A percentile compares a stretch with the other conserved stretches of the same genome.
phyloP scores from a whole-genome alignment of 2,797 vertebrate genomes.

The Pyrocephalus nanus region DNA sequence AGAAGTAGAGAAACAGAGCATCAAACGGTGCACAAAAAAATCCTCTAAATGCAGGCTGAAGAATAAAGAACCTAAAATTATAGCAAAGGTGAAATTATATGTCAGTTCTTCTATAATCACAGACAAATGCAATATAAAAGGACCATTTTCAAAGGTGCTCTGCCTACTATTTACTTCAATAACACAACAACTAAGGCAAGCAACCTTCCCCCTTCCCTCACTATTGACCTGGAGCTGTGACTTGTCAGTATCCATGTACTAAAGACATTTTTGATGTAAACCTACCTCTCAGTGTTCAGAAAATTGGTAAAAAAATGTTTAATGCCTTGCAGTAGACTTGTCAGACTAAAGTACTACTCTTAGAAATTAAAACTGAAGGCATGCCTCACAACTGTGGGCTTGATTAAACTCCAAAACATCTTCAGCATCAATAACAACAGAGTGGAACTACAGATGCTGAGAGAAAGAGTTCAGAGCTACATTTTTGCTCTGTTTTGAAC shows the following conservation, averaged over 20 bases:
- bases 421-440: not conserved
- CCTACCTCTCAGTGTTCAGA: not conserved
- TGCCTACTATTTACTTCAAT: not conserved
- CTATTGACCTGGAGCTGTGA: not conserved
- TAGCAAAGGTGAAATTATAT: not conserved
- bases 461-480: not conserved
- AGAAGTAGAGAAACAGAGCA: not conserved
- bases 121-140: not conserved
- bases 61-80: not conserved
- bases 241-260: not conserved
- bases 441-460: not conserved
- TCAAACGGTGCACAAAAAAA: not conserved
- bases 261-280: not conserved
- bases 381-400: not conserved
- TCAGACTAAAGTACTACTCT: not conserved
- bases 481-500: not conserved
- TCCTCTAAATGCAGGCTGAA: not conserved
- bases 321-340: not conserved
- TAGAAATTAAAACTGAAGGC: not conserved
- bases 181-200: not conserved
- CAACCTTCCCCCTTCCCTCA: not conserved
- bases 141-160: not conserved
- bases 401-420: not conserved
- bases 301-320: not conserved
- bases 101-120: not conserved